Conservation (phyloP, 2,113 vertebrate genomes). For the Tragelaphus strepsiceros region DNA sequence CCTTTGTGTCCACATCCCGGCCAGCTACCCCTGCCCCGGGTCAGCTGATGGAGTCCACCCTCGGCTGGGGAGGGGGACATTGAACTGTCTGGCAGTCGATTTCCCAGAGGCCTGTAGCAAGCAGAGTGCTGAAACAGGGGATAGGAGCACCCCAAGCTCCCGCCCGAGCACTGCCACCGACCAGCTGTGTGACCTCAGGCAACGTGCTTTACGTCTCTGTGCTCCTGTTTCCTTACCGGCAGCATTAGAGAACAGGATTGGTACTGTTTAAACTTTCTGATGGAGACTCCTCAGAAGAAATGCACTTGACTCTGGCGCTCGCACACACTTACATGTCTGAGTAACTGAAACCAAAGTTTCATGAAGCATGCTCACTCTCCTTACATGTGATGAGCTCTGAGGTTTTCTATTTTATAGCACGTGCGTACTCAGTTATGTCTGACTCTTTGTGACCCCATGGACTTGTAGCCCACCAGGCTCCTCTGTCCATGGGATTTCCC, state of each 20-base stretch:
- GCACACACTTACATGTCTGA: no score
- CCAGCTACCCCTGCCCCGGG: background rate
- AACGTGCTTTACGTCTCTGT: background rate
- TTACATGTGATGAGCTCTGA: background rate
- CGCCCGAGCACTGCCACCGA: background rate
- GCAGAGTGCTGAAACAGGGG: background rate
- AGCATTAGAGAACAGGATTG: background rate
- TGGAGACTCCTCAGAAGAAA: background rate
- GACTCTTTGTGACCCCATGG: background rate
- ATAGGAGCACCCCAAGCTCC: background rate
- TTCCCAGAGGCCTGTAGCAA: background rate
- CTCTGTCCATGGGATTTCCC: background rate
- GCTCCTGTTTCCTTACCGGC: background rate
- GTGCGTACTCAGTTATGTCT: rapidly evolving
- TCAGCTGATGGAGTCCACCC: background rate
- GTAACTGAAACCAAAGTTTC: background rate
- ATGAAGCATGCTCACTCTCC: background rate
- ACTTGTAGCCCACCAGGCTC: background rate
- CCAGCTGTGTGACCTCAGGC: background rate
- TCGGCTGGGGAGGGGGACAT: background rate
- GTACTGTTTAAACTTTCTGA: background rate
- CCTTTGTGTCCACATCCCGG: background rate
- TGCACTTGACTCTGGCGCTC: background rate
- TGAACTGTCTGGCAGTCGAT: background rate
- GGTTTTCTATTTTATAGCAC: background rate